phyloP scores from a whole-genome alignment of 2,797 vertebrate species.

The Pantherophis vulpinus region DNA sequence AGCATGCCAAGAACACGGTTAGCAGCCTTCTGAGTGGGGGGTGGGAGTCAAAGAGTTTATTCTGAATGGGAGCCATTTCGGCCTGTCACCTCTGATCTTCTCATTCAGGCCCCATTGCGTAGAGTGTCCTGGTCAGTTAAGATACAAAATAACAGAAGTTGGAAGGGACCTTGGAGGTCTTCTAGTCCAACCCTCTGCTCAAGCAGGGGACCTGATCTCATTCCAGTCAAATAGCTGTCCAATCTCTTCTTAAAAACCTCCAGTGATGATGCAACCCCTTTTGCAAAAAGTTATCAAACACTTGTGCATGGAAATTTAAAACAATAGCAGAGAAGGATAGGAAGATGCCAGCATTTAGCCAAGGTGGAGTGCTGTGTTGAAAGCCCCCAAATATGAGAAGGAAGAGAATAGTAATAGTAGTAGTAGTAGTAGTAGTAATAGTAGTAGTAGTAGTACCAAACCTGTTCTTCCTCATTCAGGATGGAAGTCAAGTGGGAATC shows the following conservation, averaged over 20 bases:
- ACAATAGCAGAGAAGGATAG: not conserved
- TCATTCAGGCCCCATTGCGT: not conserved
- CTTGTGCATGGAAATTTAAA: not conserved
- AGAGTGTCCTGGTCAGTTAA: not conserved
- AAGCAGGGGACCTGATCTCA: not conserved
- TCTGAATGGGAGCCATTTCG: not conserved
- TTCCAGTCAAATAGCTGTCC: not conserved
- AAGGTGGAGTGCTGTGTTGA: not conserved
- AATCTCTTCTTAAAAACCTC: not conserved
- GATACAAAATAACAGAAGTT: not conserved
- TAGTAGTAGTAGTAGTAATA: no score
- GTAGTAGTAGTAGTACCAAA: not conserved
- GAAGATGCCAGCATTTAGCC: not conserved
- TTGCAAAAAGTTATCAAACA: not conserved
- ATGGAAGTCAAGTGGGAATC: constrained; percentile 31
- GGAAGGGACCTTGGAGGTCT: not conserved
- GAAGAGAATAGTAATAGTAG: no score
- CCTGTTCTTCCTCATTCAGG: constrained; percentile 39
- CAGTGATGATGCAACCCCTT: not conserved
- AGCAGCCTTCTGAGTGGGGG: not conserved
- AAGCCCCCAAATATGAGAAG: not conserved
- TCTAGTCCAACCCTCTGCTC: not conserved
- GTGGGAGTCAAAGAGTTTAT: not conserved
- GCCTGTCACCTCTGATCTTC: not conserved
- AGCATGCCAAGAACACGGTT: not conserved